Evolutionary conservation across 2,113 vertebrate species (phyloP).

Genomic region (Nothobranchius kuhntae): DNA sequence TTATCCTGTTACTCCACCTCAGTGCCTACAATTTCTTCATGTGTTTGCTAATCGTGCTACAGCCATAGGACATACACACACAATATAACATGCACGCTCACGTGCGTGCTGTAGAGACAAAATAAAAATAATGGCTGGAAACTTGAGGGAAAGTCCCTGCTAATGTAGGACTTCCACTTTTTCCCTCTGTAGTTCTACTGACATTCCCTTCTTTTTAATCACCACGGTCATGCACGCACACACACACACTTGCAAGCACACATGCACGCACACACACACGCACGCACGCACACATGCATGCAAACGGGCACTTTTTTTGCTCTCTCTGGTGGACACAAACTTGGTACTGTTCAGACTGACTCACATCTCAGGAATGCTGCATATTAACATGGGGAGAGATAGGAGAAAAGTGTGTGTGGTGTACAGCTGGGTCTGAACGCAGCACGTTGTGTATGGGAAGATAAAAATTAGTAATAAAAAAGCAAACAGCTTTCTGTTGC

Average conservation of each 20-base stretch:
- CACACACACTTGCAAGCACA: too few species aligned
- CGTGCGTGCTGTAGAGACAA: conserved; percentile 14
- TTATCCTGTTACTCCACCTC: not conserved
- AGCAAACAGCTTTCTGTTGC: conserved; percentile 8
- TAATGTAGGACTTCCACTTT: conserved; percentile 60
- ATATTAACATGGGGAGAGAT: conserved; percentile 71
- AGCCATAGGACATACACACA: not conserved
- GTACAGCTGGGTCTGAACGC: conserved; percentile 30
- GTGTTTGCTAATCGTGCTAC: conserved; percentile 10
- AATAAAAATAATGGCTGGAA: conserved; percentile 42
- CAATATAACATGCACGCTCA: conserved; percentile 5
- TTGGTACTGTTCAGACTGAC: conserved; percentile 68
- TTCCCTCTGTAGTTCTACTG: conserved; percentile 54
- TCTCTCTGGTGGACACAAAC: conserved; percentile 65
- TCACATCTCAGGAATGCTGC: conserved; percentile 73
- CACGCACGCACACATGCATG: conserved; percentile 29
- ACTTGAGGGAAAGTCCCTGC: conserved; percentile 70
- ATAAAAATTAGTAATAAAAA: conserved; percentile 8
- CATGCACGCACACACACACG: too few species aligned
- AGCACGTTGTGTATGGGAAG: conserved; percentile 20
- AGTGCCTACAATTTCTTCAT: conserved; percentile 4
- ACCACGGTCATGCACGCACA: conserved; percentile 11
- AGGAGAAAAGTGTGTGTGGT: conserved; percentile 29
- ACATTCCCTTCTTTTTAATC: conserved; percentile 10
- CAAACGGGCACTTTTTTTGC: conserved; percentile 7